Evolutionary conservation across 2,888 invertebrate genomes (phyloP), one percentile per base, ranked within the genome.

Genomic region (Hydroisotoma schaefferi): DNA sequence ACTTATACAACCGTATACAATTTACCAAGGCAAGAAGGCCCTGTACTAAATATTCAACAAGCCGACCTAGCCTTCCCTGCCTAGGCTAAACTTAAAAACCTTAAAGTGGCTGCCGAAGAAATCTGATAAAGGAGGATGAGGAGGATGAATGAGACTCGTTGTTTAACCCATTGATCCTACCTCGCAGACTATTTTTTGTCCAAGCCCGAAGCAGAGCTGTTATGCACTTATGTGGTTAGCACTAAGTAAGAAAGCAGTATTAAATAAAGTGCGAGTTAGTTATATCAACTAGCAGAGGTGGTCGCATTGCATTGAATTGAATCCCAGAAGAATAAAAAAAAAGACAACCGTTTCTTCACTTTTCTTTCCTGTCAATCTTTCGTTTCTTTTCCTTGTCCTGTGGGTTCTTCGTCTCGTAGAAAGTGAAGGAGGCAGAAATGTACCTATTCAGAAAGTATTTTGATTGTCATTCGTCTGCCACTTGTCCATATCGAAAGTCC

Each of bases 401-500:
- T 15, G 20, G n/a, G 40, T 18, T 40, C n/a, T 33, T 33, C n/a
- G n/a, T n/a, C 33, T 40, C 20, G n/a, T 40, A 40, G 40, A 40
- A 40, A 40, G 40, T 40, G 40, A 40, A 20, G 33, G 33, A 33
- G 33, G 40, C n/a, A 40, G 40, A n/a, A n/a, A n/a, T n/a, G n/a
- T n/a, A n/a, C n/a, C n/a, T n/a, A n/a, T n/a, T 20, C 40, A 40
- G 40, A 20, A 40, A 40, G 40, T 15, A 40, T 40, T 15, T 40
- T 40, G n/a, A 40, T 40, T 40, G 20, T 15, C 40, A 5, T 40
- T 40, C 40, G n/a, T 40, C 40, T 10, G 5, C 8, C 40, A n/a
- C n/a, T n/a, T n/a, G n/a, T n/a, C n/a, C n/a, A n/a, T n/a, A n/a
- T n/a, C n/a, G n/a, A n/a, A n/a, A n/a, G n/a, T n/a, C n/a, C n/a